Evolutionary conservation across 2,888 invertebrate genomes (phyloP).

Genomic region (Eupeodes latifasciatus): DNA sequence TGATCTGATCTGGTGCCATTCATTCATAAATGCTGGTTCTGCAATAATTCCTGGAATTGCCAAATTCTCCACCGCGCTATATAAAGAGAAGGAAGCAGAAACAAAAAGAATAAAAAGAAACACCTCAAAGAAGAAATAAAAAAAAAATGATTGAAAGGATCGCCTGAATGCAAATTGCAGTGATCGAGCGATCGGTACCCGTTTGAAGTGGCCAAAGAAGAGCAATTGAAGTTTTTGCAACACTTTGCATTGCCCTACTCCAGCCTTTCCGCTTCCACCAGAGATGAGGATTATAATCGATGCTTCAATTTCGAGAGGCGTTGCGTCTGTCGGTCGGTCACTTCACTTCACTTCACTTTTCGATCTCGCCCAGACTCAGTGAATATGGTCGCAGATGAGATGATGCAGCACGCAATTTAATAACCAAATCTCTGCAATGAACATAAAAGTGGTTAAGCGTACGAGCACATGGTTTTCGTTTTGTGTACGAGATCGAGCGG

Average conservation of each 20-base stretch:
- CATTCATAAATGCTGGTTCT: conserved; percentile 72
- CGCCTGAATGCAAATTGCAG: conserved; percentile 75
- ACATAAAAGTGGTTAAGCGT: conserved; percentile 63
- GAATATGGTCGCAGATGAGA: conserved; percentile 16
- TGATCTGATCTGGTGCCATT: conserved; percentile 30
- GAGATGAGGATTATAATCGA: conserved; percentile 19
- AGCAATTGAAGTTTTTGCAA: conserved; percentile 68
- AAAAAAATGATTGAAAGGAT: conserved; percentile 72
- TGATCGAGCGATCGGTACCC: conserved; percentile 70
- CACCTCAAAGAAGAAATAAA: conserved; percentile 8
- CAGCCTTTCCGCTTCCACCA: not conserved
- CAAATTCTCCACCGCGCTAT: conserved; percentile 51
- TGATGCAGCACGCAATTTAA: conserved; percentile 55
- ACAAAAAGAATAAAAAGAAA: not conserved
- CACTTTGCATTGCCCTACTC: conserved; percentile 47
- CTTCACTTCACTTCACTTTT: not conserved
- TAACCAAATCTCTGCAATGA: conserved; percentile 70
- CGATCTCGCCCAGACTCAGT: conserved; percentile 19
- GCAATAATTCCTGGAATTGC: conserved; percentile 67
- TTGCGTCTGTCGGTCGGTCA: conserved; percentile 7
- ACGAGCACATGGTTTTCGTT: conserved; percentile 46
- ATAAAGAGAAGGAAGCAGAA: conserved; percentile 8
- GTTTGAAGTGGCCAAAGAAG: conserved; percentile 69
- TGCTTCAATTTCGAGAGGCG: conserved; percentile 35
- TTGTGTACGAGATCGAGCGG: conserved; percentile 23